These are phyloP conservation scores for Cataglyphis rosenhaueri DNA, from an alignment of 2,888 invertebrate species.

Conservation along the genomic window DNA sequence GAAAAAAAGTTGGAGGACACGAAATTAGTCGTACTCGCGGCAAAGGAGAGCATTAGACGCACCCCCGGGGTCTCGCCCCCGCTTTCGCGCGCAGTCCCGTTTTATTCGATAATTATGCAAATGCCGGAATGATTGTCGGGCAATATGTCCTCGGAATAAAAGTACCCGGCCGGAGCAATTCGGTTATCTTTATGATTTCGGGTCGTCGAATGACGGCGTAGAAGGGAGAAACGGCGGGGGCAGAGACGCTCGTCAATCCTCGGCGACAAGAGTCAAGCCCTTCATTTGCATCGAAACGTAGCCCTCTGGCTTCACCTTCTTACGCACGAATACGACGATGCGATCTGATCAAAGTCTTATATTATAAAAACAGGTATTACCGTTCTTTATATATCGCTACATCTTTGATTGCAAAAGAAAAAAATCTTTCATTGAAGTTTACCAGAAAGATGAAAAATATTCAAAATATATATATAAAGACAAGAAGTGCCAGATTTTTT, in stretches of 20 bases:
- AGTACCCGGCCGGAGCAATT: slow-evolving; percentile 81
- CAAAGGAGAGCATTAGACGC: slow-evolving; percentile 66
- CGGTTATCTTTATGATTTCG: slow-evolving; percentile 85
- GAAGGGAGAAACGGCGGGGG: slow-evolving; percentile 57
- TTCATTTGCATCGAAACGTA: slow-evolving; percentile 85
- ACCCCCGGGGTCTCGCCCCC: slow-evolving; percentile 62
- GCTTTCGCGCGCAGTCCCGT: slow-evolving; percentile 61
- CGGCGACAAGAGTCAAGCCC: slow-evolving; percentile 76
- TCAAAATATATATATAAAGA: background rate
- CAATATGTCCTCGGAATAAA: slow-evolving; percentile 84
- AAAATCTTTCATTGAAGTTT: background rate
- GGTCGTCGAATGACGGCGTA: slow-evolving; percentile 65
- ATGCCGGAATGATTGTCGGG: slow-evolving; percentile 85
- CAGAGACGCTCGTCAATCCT: slow-evolving; percentile 56
- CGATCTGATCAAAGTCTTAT: slow-evolving; percentile 71
- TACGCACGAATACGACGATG: slow-evolving; percentile 43
- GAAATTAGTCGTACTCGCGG: slow-evolving; percentile 80
- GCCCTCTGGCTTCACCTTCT: slow-evolving; percentile 53
- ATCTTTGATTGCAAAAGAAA: background rate
- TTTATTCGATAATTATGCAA: slow-evolving; percentile 86
- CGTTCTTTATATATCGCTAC: background rate
- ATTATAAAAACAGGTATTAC: background rate
- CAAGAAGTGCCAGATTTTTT: background rate
- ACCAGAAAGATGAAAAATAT: background rate
- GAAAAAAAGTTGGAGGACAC: slow-evolving; percentile 75